These are phyloP conservation scores for Epistrophe grossulariae DNA, from an alignment of 2,888 invertebrate species.

Conservation along the genomic window DNA sequence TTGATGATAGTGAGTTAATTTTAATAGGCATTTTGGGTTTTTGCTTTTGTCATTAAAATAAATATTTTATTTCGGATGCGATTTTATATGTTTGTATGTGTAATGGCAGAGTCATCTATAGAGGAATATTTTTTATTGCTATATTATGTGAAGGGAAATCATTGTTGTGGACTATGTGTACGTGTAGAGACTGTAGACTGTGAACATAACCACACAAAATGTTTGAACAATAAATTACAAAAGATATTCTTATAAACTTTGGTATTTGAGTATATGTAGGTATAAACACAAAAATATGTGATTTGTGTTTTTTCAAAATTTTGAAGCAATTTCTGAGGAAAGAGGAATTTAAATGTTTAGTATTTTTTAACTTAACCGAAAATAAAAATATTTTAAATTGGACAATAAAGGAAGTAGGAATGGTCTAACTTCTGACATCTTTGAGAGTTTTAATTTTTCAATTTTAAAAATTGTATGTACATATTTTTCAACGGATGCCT, in stretches of 20 bases:
- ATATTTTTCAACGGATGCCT: too few species aligned
- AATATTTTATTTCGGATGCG: constrained; percentile 47
- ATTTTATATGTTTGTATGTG: constrained; percentile 41
- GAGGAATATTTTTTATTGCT: constrained; percentile 49
- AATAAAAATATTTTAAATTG: neutral
- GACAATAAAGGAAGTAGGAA: neutral
- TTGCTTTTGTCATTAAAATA: constrained; percentile 71
- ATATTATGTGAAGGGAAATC: neutral
- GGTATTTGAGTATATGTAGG: too few species aligned
- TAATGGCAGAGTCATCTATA: constrained; percentile 48
- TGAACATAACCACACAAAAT: neutral
- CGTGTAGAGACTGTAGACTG: neutral
- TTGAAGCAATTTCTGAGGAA: too few species aligned
- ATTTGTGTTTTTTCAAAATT: too few species aligned
- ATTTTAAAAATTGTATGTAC: too few species aligned
- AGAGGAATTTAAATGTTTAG: too few species aligned
- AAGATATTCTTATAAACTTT: neutral
- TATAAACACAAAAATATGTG: too few species aligned
- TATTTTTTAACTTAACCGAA: too few species aligned
- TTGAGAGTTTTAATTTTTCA: neutral
- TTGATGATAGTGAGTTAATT: constrained; percentile 60
- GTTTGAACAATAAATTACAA: neutral
- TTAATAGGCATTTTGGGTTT: constrained; percentile 65
- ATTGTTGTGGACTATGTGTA: neutral
- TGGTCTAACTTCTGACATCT: neutral